Conservation (phyloP, 2,888 invertebrate genomes). For the Machimus rusticus region DNA sequence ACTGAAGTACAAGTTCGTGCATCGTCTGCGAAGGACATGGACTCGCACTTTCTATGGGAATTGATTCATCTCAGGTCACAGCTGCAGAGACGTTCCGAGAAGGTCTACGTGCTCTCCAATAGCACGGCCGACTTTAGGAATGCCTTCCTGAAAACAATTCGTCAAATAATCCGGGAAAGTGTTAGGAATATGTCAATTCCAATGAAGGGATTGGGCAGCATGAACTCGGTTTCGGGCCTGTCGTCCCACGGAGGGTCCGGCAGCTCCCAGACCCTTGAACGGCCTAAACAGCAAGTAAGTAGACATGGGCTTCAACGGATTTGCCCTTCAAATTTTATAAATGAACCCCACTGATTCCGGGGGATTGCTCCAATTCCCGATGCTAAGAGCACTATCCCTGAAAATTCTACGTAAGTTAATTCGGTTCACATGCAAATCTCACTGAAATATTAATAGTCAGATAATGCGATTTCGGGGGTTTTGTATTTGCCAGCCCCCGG, state of each 20-base stretch:
- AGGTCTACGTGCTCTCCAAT: slow-evolving; percentile 95
- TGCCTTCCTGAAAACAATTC: slow-evolving; percentile 95
- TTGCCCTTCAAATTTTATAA: neutral
- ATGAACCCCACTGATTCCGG: neutral
- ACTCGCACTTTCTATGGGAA: slow-evolving; percentile 97
- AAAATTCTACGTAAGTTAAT: neutral
- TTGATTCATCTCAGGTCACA: slow-evolving; percentile 94
- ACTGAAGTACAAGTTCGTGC: slow-evolving; percentile 97
- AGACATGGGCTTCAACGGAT: neutral
- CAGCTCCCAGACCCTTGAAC: slow-evolving; percentile 69
- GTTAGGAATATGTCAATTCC: slow-evolving; percentile 97
- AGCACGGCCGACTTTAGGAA: slow-evolving; percentile 96
- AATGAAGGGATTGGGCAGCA: slow-evolving; percentile 71
- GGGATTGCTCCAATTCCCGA: neutral
- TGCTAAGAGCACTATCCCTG: neutral
- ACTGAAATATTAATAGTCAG: neutral
- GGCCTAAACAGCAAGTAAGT: slow-evolving; percentile 70
- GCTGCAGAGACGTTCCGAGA: slow-evolving; percentile 91
- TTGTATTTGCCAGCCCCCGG: neutral
- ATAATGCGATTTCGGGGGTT: neutral
- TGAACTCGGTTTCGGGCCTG: slow-evolving; percentile 61
- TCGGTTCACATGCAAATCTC: neutral
- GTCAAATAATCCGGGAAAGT: slow-evolving; percentile 96
- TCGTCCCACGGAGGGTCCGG: slow-evolving; percentile 62
- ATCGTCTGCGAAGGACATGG: slow-evolving; percentile 93